Base-by-base conservation (phyloP, 2,888 invertebrate species). In the Xanthorhoe designata region DNA sequence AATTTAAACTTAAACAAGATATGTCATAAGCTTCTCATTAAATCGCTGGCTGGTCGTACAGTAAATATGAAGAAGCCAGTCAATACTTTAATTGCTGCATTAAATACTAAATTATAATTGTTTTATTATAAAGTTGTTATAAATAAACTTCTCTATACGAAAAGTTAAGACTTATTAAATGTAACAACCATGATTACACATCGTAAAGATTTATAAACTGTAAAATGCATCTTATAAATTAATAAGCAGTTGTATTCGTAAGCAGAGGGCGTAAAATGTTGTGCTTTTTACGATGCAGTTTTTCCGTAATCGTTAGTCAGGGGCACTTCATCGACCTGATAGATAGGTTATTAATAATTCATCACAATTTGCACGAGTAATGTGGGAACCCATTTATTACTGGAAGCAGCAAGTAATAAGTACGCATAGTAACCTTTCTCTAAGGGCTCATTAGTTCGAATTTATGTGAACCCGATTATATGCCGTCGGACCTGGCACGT, bases 291-390 rank as follows among this genome's bases (percentile, higher is more conserved):
- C 64, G 49, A 15, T 38, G 51, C 67, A 70, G 62, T 64, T 74
- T 84, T 85, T 85, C 82, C 55, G 83, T 69, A 76, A 72, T 71
- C 75, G 75, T 78, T 75, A 75, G 66, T 66, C 64, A 60, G 75
- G 80, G 78, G 75, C 82, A 83, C 82, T 83, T 84, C 80, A 86
- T 86, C 78, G 80, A 76, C 76, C 78, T 81, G 76, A 82, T 78
- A 78, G 76, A 73, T 77, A 81, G 60, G 53, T 45, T 55, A 84
- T 86, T 82, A 83, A 88, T 89, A 84, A 86, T 89, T 85, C 82
- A 84, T 84, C 77, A 75, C 81, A 82, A 88, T 89, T 86, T 87
- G 84, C 86, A 86, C 85, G 69, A 74, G 73, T 86, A 86, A 89
- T 86, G 89, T 90, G 91, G 87, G 90, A 90, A 90, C 78, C 77